phyloP scores from a whole-genome alignment of 2,888 invertebrate species.

The Pseudococcus viburni region DNA sequence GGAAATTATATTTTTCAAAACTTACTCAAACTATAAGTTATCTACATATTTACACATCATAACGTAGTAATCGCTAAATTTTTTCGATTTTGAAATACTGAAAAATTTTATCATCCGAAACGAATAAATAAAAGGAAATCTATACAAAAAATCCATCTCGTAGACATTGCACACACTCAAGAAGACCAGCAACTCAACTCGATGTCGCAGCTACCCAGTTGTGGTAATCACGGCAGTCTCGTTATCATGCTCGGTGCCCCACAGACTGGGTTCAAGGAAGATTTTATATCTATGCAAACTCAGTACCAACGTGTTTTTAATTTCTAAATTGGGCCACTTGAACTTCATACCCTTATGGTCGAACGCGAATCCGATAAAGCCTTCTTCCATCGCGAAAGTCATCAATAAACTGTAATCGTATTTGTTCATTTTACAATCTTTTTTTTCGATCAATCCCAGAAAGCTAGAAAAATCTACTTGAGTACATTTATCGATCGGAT shows the following conservation, averaged over 20 bases:
- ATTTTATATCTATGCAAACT: not conserved
- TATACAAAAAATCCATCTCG: too few relatives aligned
- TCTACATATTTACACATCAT: too few relatives aligned
- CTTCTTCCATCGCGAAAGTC: not conserved
- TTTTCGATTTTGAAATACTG: too few relatives aligned
- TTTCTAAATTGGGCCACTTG: constrained; percentile 16
- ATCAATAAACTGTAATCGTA: constrained; percentile 10
- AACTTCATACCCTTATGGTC: not conserved
- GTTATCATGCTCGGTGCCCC: not conserved
- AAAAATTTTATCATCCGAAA: too few relatives aligned
- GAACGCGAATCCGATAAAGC: not conserved
- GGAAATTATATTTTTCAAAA: too few relatives aligned
- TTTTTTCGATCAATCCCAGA: not conserved
- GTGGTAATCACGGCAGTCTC: too few relatives aligned
- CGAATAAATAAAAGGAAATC: too few relatives aligned
- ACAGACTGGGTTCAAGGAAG: not conserved
- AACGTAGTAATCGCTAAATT: too few relatives aligned
- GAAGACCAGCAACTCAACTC: too few relatives aligned
- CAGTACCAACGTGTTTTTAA: not conserved
- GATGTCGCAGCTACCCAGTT: too few relatives aligned
- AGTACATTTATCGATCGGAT: not conserved
- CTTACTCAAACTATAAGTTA: too few relatives aligned
- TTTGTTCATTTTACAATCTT: not conserved
- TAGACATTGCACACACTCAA: too few relatives aligned
- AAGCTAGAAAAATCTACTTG: constrained; percentile 7